Conservation (phyloP, 2,797 vertebrate genomes). For the Brachyalestes nurse region DNA sequence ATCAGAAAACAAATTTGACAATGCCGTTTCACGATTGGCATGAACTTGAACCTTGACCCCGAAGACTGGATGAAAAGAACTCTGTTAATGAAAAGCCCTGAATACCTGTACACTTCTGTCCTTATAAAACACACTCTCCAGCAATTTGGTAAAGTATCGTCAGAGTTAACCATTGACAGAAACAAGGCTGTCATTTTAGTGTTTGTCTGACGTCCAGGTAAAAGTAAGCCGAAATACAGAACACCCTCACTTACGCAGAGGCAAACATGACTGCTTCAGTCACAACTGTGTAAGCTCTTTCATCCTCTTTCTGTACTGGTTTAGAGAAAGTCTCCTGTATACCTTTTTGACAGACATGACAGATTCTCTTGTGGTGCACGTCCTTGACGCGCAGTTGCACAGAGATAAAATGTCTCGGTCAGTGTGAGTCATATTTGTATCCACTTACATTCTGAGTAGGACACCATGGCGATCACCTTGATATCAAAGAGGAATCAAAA, state of each 20-base stretch:
- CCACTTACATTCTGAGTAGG: conserved; percentile 20
- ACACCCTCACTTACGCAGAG: conserved; percentile 12
- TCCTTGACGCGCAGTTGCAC: conserved; percentile 19
- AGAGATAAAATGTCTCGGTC: background rate
- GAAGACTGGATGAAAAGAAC: background rate
- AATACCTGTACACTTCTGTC: conserved; percentile 2
- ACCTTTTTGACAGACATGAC: conserved; percentile 46
- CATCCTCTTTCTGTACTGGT: conserved; percentile 18
- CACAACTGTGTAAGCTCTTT: background rate
- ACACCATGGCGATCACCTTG: conserved; percentile 25
- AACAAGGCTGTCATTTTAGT: background rate
- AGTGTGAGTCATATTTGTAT: conserved; percentile 29
- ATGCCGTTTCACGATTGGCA: background rate
- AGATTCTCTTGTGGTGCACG: conserved; percentile 34
- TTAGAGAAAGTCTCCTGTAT: conserved; percentile 20
- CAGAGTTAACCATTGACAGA: conserved; percentile 31
- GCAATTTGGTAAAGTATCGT: conserved; percentile 11
- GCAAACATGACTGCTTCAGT: conserved; percentile 7
- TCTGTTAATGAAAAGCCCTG: conserved; percentile 11
- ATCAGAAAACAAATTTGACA: background rate
- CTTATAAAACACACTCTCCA: conserved; percentile 24
- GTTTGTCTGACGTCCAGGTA: conserved; percentile 36
- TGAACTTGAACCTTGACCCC: conserved; percentile 22
- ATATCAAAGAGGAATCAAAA: conserved; percentile 27
- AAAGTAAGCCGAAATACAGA: conserved; percentile 31